Evolutionary conservation across 2,113 vertebrate genomes (phyloP).

Genomic region (Uropsilus gracilis): DNA sequence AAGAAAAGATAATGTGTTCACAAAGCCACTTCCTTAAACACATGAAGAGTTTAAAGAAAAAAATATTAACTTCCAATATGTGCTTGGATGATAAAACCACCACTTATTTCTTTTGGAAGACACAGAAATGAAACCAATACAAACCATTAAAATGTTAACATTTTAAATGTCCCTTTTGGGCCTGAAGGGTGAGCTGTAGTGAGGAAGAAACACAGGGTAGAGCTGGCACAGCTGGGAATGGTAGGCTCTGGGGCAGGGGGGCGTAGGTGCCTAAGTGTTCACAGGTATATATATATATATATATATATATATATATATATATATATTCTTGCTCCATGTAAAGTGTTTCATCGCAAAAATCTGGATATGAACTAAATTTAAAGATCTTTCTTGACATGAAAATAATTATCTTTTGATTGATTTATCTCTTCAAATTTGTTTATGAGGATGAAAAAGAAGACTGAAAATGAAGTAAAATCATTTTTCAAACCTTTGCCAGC

Average conservation of each 20-base stretch:
- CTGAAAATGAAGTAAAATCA: background rate
- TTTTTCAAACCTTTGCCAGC: background rate
- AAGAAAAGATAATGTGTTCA: background rate
- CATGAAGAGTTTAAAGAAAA: background rate
- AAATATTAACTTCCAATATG: background rate
- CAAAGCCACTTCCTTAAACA: slow-evolving; percentile 12
- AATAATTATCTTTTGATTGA: background rate
- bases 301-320: too few relatives aligned
- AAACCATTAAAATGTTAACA: background rate
- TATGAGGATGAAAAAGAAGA: background rate
- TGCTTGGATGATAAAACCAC: background rate
- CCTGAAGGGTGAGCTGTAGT: background rate
- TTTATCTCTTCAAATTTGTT: background rate
- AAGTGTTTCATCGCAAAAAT: slow-evolving; percentile 27
- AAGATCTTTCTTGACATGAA: background rate
- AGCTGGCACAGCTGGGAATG: rapidly evolving
- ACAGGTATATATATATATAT: background rate
- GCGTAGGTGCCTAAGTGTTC: background rate
- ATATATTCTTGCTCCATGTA: background rate
- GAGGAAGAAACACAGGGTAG: background rate
- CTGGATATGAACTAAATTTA: background rate
- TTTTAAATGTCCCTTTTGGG: background rate
- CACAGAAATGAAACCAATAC: background rate
- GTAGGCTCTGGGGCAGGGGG: background rate
- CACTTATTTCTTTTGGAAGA: background rate